Conservation (phyloP, 2,797 vertebrate species). For the Galaxias olidus region DNA sequence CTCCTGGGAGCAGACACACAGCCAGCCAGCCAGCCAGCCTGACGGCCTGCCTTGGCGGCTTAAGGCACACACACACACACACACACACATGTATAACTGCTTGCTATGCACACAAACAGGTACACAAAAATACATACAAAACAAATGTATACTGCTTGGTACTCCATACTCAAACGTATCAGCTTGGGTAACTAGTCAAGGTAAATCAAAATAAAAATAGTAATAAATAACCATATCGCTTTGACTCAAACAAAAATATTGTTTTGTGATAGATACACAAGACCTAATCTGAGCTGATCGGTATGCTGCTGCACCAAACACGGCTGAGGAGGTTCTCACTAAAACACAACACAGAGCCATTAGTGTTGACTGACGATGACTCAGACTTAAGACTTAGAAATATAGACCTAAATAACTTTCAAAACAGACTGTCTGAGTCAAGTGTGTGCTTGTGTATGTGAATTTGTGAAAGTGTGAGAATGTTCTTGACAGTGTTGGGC, state of each 20-base stretch:
- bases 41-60: constrained; percentile 25
- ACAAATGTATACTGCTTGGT: constrained; percentile 7
- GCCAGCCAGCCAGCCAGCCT: constrained; percentile 39
- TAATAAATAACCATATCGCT: too few relatives aligned
- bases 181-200: too few relatives aligned
- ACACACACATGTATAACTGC: constrained; percentile 8
- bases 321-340: too few relatives aligned
- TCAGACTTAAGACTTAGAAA: too few relatives aligned
- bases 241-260: too few relatives aligned
- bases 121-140: constrained; percentile 20
- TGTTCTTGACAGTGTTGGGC: not conserved
- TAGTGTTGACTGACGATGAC: too few relatives aligned
- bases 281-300: too few relatives aligned
- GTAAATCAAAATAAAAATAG: too few relatives aligned
- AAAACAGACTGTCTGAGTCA: not conserved
- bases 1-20: constrained; percentile 67
- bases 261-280: too few relatives aligned
- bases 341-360: too few relatives aligned
- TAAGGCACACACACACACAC: constrained; percentile 44
- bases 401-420: not conserved
- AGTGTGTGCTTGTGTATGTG: constrained; percentile 25
- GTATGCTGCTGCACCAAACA: too few relatives aligned
- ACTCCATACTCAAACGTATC: too few relatives aligned
- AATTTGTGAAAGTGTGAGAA: constrained; percentile 26
- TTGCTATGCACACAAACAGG: constrained; percentile 23